Evolutionary conservation across 2,797 vertebrate species (phyloP), one percentile per base, ranked within the genome.

Genomic region (Mastacembelus armatus): DNA sequence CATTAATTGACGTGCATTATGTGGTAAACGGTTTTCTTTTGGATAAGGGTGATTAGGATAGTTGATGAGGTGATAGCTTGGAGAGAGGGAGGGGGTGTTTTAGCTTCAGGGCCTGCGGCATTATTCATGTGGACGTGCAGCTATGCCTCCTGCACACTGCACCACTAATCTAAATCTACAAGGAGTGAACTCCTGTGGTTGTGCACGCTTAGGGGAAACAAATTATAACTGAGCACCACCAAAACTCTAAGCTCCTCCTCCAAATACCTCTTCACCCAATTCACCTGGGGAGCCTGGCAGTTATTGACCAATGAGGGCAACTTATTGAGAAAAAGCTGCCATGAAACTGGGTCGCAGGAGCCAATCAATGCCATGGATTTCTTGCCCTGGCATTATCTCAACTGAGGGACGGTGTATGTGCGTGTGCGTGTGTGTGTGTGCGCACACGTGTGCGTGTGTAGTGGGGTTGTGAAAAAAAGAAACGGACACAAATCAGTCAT

Each of bases 311-410:
- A 79, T 54, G 66, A 83, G 74, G 79, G 84, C 66, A 68, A 91
- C 88, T 92, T 92, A 92, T 92, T 89, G 89, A 89, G 89, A 92
- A 92, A 92, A 90, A 86, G 86, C 91, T 91, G 88, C 89, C 87
- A 90, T 88, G 86, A 90, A 93, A 92, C 81, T 92, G 90, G 92
- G 92, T 92, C 85, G 74, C 84, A 61, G 80, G 54, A 85, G 84
- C 83, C 88, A 89, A 91, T 93, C 93, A 89, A 93, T 93, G 87
- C 67, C 85, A 92, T 93, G 64, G 93, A 93, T 93, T 92, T 87
- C 83, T 88, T 69, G 78, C 77, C 81, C 67, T 85, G 88, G 90
- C 88, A 87, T 91, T 92, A 91, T 91, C 88, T 89, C 84, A 86
- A 85, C 82, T 82, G 56, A 70, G 78, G 78, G 62, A 59, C 47